Base-by-base conservation (phyloP, 2,113 vertebrate genomes). In the Saccopteryx leptura region DNA sequence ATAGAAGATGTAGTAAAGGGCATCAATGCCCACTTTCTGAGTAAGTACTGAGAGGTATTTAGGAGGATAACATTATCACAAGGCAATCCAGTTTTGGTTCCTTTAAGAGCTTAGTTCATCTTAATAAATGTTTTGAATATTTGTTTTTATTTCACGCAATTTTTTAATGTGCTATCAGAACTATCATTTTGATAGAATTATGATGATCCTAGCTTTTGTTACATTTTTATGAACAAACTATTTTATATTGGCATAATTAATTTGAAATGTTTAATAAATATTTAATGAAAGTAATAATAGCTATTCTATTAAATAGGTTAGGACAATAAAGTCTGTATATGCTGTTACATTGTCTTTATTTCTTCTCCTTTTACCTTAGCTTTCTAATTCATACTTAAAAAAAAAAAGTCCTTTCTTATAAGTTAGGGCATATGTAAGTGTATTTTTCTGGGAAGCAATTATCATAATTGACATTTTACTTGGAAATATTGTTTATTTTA, bases 231-330 rank as follows among this genome's bases (percentile, higher is more conserved):
- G 48, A 92, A 33, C 15, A 91, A 76, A 33, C 48, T 75, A 21
- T 75, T 97, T 93, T 92, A 80, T 71, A 76, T 61, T 91, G 26
- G 4, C 90, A 90, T 91, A 85, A 75, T 90, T 93, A 85, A 93
- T 28, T 75, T 69, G 33, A 91, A 95, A 39, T 94, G 61, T 88
- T 60, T 80, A 80, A 46, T 88, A 88, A 87, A 69, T 72, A 60
- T 82, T 83, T 88, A 93, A n/a, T 92, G 61, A 94, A 79, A 82
- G 61, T 60, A 94, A 79, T 17, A 86, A 7, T 85, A 86, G 89
- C 46, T 92, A 71, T 28, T 84, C 23, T 33, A 3, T 61, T 88
- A 83, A 94, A 66, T 23, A 76, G 9, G 4, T 93, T 93, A 39
- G 39, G 39, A 39, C 39, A 39, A 3, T 39, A 39, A 39, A 39